Base-by-base conservation (phyloP, 2,113 vertebrate genomes). In the Tauraco erythrolophus region DNA sequence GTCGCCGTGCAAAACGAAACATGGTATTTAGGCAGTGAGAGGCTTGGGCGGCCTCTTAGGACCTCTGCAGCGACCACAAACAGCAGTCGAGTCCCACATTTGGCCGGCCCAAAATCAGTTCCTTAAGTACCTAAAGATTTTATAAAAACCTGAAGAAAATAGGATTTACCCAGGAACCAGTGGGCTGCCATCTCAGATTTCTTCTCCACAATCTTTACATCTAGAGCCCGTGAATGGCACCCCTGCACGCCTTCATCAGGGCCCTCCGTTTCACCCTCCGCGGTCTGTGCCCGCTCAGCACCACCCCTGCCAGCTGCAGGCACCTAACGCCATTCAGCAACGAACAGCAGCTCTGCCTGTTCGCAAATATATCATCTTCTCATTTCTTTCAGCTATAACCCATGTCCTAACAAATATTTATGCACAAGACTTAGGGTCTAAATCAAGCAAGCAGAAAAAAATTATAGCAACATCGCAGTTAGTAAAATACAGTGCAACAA, bases 231-330 rank as follows among this genome's bases (percentile, higher is more conserved):
- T 4, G 23, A 50, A 12, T 23, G 65, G 46, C 4, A 37, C 23
- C 24, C 28, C 41, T 21, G 13, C 13, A 46, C 4, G 35, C 50
- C 58, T 61, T 33, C 61, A 27, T 21, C 19, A 7, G 3, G 7
- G 23, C 19, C 23, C 37, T 65, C 85, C 39, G 35, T 2, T 45
- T 62, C 72, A 35, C 24, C n/a, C 62, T 41, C 83, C 65, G 4
- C 10, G 3, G 19, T 48, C 14, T 51, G 43, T 1, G 0, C 28
- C 3, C 6, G 18, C 25, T 35, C 54, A 46, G 62, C 43, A 43
- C 14, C 50, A 17, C 2, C 24, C 41, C 5, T 70, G 45, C 6
- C 0, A 46, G 53, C 5, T 54, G 62, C 58, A 79, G 90, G 75
- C 71, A 46, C n/a, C n/a, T n/a, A n/a, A n/a, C n/a, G n/a, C n/a